Evolutionary conservation across 2,113 vertebrate genomes (phyloP).

Genomic region (Onychostoma macrolepis): DNA sequence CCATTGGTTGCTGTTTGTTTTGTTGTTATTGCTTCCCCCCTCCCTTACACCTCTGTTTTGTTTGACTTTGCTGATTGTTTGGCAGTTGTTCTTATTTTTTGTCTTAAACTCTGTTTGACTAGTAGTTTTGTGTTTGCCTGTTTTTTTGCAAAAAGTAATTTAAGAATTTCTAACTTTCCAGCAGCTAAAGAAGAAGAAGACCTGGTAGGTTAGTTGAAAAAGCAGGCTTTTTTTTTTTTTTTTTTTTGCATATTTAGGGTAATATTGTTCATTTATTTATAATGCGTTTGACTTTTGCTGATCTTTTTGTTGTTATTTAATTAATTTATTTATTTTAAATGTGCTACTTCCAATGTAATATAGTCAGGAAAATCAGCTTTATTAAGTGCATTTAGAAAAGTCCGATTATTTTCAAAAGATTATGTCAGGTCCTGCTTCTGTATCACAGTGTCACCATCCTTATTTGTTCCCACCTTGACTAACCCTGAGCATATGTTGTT

Average conservation of each 20-base stretch:
- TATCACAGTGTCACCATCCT: neutral
- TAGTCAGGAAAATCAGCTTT: neutral
- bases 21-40: neutral
- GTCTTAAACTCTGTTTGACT: neutral
- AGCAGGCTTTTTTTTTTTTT: neutral
- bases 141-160: neutral
- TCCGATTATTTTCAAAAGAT: neutral
- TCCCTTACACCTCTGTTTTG: neutral
- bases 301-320: neutral
- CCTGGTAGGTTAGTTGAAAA: neutral
- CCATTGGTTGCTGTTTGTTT: neutral
- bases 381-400: neutral
- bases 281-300: neutral
- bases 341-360: neutral
- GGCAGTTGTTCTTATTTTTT: neutral
- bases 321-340: neutral
- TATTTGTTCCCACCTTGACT: neutral
- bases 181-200: neutral
- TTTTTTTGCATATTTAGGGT: neutral
- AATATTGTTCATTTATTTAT: neutral
- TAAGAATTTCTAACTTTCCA: neutral
- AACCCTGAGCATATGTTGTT: constrained; percentile 19
- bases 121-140: neutral
- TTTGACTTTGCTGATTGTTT: neutral
- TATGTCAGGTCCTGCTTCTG: neutral